Evolutionary conservation across 2,113 vertebrate species (phyloP).

Genomic region (Cathartes aura): DNA sequence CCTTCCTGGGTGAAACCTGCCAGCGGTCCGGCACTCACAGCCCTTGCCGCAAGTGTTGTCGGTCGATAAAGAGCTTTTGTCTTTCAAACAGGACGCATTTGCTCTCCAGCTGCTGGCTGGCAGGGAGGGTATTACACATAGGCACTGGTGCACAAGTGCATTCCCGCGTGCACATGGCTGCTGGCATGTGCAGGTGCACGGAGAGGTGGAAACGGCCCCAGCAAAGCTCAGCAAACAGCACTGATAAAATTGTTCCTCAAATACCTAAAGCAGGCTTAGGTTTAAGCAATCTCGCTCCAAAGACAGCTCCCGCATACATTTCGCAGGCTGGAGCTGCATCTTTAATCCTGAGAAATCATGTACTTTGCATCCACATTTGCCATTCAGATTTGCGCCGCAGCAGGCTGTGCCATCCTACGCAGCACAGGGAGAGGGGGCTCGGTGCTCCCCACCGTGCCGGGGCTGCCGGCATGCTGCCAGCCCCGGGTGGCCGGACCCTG

Average conservation of each 20-base stretch:
- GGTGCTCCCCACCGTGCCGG: fast-evolving
- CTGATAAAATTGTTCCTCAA: conserved; percentile 28
- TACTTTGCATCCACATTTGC: background rate
- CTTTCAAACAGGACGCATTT: fast-evolving
- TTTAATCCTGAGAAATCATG: background rate
- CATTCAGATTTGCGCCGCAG: background rate
- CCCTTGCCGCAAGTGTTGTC: fast-evolving
- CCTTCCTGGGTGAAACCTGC: background rate
- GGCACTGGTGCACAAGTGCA: background rate
- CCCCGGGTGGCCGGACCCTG: fast-evolving
- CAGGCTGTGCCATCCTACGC: fast-evolving
- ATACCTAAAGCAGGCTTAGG: conserved; percentile 42
- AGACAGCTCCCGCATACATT: background rate
- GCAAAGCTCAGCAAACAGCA: background rate
- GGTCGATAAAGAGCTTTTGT: fast-evolving
- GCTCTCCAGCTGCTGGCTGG: background rate
- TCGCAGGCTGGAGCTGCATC: background rate
- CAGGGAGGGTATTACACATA: background rate
- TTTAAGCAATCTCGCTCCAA: background rate
- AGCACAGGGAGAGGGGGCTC: fast-evolving
- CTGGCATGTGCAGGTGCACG: background rate
- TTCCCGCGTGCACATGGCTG: background rate
- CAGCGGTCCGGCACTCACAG: fast-evolving
- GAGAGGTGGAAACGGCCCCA: background rate
- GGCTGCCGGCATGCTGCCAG: background rate